Base-by-base conservation (phyloP, 2,888 invertebrate species). In the Pristionchus entomophagus region DNA sequence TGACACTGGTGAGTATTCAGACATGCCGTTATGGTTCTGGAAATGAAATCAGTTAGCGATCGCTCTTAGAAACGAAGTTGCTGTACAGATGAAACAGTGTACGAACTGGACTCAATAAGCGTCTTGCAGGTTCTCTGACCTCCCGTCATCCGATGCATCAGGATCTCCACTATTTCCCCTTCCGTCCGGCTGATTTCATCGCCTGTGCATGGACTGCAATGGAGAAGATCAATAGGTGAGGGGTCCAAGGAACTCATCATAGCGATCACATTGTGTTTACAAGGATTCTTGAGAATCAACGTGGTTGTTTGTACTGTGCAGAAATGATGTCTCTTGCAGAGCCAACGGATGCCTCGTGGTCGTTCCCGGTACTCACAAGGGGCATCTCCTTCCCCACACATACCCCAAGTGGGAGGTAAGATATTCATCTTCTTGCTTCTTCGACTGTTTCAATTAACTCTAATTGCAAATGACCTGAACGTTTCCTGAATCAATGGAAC, bases 191-290 rank as follows among this genome's bases (percentile, higher is more conserved):
- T 0, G 95, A 97, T 88, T 95, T 95, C 88, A 96, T 97, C 86
- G 96, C 96, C 0, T 97, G 96, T 19, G 94, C 96, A 0, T 97
- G 97, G 97, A 97, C 97, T 0, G 97, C 97, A 0, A 95, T 97
- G 94, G 96, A 97, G 38, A 95, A 94, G 86, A 96, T 96, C 6
- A 95, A 95, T 86, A 93, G 95, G 78, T 80, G 0, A 49, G 78
- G 2, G 17, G n/a, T n/a, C n/a, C n/a, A n/a, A n/a, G n/a, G n/a
- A n/a, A n/a, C n/a, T n/a, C n/a, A n/a, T n/a, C n/a, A n/a, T n/a
- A n/a, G n/a, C n/a, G n/a, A n/a, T n/a, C n/a, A n/a, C n/a, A n/a
- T n/a, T n/a, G n/a, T n/a, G n/a, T n/a, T 59, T 29, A 29, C 29
- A 29, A 59, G 26, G 53, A 53, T 26, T 12, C 10, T 59, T 29